Percentiles rank a stretch among this genome's conserved stretches.
These are phyloP conservation scores for Ceyx erithaca DNA, from an alignment of 2,797 vertebrate genomes.

Conservation along the genomic window DNA sequence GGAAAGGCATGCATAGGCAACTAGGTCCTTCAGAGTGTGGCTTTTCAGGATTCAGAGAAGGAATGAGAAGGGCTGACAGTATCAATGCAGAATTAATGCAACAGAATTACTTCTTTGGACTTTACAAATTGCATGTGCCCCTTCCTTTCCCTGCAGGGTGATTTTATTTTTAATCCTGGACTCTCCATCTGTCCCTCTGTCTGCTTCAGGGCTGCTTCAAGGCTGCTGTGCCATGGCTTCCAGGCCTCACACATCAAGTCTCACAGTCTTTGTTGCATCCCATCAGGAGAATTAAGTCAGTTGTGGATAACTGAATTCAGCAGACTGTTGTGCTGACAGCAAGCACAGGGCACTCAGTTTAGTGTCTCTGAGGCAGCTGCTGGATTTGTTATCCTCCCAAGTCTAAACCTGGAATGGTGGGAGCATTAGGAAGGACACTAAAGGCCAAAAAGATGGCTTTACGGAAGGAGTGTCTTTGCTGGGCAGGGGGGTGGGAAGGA, in stretches of 20 bases:
- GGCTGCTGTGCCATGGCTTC: conserved; percentile 45
- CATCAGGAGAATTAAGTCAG: conserved; percentile 42
- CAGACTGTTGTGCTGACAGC: not conserved
- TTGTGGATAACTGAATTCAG: not conserved
- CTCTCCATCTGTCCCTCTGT: conserved; percentile 62
- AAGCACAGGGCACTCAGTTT: not conserved
- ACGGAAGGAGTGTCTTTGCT: not conserved
- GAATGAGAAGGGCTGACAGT: conserved; percentile 9
- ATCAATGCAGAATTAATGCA: not conserved
- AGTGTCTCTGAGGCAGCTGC: not conserved
- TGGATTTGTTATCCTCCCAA: not conserved
- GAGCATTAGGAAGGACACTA: not conserved
- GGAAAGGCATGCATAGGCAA: not conserved
- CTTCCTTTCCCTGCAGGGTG: conserved; percentile 35
- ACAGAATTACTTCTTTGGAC: not conserved
- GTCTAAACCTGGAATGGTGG: not conserved
- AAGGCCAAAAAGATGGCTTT: not conserved
- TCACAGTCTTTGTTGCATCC: conserved; percentile 29
- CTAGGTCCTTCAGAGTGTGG: not conserved
- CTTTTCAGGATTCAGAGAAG: conserved; percentile 24
- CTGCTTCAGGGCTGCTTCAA: conserved; percentile 63
- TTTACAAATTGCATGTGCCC: conserved; percentile 50
- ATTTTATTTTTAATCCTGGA: conserved; percentile 66
- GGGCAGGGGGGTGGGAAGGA: not conserved
- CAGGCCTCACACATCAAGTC: conserved; percentile 27